Base-by-base conservation (phyloP, 2,797 vertebrate species). In the Danio tinwini region DNA sequence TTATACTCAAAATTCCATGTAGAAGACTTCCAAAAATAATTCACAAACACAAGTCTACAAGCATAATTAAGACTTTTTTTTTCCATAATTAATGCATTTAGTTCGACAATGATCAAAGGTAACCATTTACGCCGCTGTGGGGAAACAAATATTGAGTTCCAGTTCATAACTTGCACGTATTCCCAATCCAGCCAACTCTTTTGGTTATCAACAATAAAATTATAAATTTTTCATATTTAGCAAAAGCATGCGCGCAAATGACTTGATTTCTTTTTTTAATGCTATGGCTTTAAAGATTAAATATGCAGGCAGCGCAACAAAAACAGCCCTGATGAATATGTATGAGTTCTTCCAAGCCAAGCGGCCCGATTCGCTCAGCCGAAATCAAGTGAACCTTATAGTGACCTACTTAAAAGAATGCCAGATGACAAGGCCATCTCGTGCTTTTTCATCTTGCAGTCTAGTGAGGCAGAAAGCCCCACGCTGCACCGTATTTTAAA, bases 321-420 rank as follows among this genome's bases (percentile, higher is more conserved):
- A 85, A 84, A 80, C 84, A 83, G 84, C 59, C 70, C 82, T 81
- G 74, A 91, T 90, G 85, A 92, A 93, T 93, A 93, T 93, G 91
- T 89, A 94, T 92, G 74, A n/a, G 77, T 13, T 80, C 83, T 92
- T 88, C 87, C 81, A 62, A 82, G 90, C 88, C 87, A 86, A 65
- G 76, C 87, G 29, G 88, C 81, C 58, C 81, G 86, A 88, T 87
- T 88, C 81, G 86, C 90, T 90, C n/a, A 86, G 84, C 86, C 91
- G 88, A 89, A 88, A 91, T 92, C 90, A 92, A 91, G 87, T 86
- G 87, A 92, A 91, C 90, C 89, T 90, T 89, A 87, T 87, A 85
- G 89, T 92, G 93, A 93, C 93, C 93, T 90, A 93, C 85, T 92
- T 94, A 90, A 87, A 81, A 86, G 86, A 89, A 89, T 80, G 87